phyloP scores from a whole-genome alignment of 2,797 vertebrate genomes.

The Sebastes oblongus region DNA sequence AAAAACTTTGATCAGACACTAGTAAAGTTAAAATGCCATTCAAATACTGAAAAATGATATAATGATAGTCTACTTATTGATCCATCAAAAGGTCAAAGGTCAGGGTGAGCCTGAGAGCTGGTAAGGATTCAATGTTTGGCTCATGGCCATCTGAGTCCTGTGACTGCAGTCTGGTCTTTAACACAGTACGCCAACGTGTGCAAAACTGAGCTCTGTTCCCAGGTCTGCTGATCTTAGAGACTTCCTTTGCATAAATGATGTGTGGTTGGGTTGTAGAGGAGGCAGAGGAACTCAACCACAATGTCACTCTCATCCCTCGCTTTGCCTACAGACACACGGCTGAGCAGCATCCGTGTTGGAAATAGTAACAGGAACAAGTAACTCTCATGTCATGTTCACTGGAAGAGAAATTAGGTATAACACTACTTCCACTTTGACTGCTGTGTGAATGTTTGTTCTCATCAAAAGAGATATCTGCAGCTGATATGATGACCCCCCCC shows the following conservation, averaged over 20 bases:
- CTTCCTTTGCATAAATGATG: constrained; percentile 2
- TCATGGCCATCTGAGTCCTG: neutral
- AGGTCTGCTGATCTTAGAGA: neutral
- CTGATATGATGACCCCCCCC: constrained; percentile 9
- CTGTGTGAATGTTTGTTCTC: constrained; percentile 4
- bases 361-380: neutral
- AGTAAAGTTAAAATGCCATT: neutral
- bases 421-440: neutral
- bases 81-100: neutral
- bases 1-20: neutral
- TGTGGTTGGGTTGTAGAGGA: neutral
- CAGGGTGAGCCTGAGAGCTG: neutral
- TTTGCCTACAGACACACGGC: neutral
- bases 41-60: neutral
- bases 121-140: neutral
- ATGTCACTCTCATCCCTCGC: neutral
- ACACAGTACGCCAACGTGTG: neutral
- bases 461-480: neutral
- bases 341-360: neutral
- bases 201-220: neutral
- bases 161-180: neutral
- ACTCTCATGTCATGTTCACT: neutral
- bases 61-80: neutral
- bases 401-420: neutral
- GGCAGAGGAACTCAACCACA: neutral